phyloP scores from a whole-genome alignment of 2,797 vertebrate genomes.

The Halcyon chelicuti region DNA sequence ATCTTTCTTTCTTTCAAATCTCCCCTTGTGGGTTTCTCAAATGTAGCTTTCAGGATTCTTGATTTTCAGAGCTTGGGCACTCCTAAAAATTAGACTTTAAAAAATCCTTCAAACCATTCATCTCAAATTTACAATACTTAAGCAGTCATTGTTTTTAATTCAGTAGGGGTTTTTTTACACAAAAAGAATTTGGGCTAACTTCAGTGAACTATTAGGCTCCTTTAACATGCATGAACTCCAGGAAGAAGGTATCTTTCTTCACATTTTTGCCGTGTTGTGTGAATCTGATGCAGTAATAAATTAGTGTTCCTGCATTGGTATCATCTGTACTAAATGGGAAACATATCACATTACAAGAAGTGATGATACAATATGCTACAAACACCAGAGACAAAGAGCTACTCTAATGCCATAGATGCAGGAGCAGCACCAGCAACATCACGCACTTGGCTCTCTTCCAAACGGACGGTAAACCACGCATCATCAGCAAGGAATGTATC shows the following conservation, averaged over 20 bases:
- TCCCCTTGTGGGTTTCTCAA: background rate
- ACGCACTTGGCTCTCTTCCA: background rate
- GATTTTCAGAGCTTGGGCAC: background rate
- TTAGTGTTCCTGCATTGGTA: background rate
- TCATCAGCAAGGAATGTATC: background rate
- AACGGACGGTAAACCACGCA: fast-evolving
- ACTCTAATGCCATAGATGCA: background rate
- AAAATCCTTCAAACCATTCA: background rate
- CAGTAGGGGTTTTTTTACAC: background rate
- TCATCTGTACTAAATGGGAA: background rate
- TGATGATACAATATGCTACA: background rate
- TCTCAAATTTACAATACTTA: background rate
- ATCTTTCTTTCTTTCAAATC: background rate
- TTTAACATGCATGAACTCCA: background rate
- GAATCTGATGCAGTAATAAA: background rate
- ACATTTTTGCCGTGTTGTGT: background rate
- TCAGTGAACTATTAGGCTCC: background rate
- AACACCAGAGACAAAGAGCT: background rate
- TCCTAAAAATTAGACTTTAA: background rate
- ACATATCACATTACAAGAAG: background rate
- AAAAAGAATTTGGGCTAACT: background rate
- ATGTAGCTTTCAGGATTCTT: background rate
- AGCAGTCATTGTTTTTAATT: background rate
- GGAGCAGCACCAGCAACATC: background rate
- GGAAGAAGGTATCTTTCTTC: background rate